Evolutionary conservation across 1,140 invertebrate species (phyloP).

Genomic region (Macrotrachela quadricornifera): DNA sequence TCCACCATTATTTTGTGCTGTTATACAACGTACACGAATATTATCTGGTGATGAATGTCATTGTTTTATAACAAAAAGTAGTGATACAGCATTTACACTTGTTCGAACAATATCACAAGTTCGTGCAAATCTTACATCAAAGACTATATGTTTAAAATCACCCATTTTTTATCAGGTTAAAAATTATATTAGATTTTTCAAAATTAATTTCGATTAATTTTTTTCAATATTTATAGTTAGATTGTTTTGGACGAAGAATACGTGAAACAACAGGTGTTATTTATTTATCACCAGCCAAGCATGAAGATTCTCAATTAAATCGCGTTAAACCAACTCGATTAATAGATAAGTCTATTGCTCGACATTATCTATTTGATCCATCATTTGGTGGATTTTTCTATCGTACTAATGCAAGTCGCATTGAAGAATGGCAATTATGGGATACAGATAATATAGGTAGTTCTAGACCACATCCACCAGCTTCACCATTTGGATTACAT

Average conservation of each 20-base stretch:
- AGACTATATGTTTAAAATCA: too few relatives aligned
- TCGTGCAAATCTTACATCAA: neutral
- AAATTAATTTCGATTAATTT: neutral
- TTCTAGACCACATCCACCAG: too few relatives aligned
- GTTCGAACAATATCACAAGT: constrained; percentile 19
- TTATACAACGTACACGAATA: constrained; percentile 72
- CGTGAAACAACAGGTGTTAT: neutral
- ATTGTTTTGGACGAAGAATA: neutral
- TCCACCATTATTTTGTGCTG: constrained; percentile 88
- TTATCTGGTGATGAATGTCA: constrained; percentile 70
- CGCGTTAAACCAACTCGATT: neutral
- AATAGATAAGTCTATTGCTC: neutral
- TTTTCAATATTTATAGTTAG: neutral
- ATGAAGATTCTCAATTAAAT: neutral
- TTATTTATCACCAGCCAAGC: neutral
- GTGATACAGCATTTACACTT: constrained; percentile 19
- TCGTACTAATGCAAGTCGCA: neutral
- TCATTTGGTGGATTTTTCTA: neutral
- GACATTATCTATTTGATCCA: neutral
- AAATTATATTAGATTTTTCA: too few relatives aligned
- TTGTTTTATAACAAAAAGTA: constrained; percentile 74
- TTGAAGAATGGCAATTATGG: neutral
- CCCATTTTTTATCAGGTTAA: too few relatives aligned
- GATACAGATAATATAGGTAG: neutral
- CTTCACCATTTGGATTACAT: too few relatives aligned